Evolutionary conservation across 2,888 invertebrate species (phyloP), one percentile per base, ranked within the genome.

Genomic region (Campoplex nolae): DNA sequence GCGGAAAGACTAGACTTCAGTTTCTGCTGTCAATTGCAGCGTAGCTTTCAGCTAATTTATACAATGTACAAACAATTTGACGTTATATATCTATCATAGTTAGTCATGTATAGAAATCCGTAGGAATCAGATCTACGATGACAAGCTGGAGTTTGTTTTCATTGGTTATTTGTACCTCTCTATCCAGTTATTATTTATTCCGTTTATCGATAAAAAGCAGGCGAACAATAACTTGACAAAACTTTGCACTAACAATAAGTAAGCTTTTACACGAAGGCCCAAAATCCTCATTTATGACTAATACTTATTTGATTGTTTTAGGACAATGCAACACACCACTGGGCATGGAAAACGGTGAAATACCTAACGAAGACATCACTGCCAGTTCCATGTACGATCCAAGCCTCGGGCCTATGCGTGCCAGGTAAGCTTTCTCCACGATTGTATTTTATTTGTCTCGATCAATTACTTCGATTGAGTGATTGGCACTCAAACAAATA

Each of bases 331-430:
- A 88, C 84, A 88, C 90, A 78, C 91, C 93, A 71, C 89, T 94
- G 91, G 94, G 94, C 86, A 94, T 94, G 94, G 93, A 94, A 91
- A 93, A 89, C 89, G 93, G 94, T 88, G 93, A 94, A 90, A 94
- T 94, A 91, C 92, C 93, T 83, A 93, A 94, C 90, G 94, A 94
- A 91, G 94, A 94, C 92, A 94, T 94, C 91, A 91, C 94, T 81
- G 94, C 94, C 81, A 94, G 94, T 89, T 94, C 94, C 84, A 93
- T 93, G 92, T 94, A 93, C 90, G 93, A 93, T 89, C 93, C 93
- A 32, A 94, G 93, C 84, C 93, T 94, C 77, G 94, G 93, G 74
- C 94, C 94, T 71, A 94, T 93, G 88, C 92, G 93, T 90, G 94
- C 94, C 90, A 94, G 94, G 94, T 94, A 92, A 88, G 90, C 16